These are phyloP conservation scores for Plestiodon gilberti DNA, from an alignment of 2,113 vertebrate species.

Conservation along the genomic window DNA sequence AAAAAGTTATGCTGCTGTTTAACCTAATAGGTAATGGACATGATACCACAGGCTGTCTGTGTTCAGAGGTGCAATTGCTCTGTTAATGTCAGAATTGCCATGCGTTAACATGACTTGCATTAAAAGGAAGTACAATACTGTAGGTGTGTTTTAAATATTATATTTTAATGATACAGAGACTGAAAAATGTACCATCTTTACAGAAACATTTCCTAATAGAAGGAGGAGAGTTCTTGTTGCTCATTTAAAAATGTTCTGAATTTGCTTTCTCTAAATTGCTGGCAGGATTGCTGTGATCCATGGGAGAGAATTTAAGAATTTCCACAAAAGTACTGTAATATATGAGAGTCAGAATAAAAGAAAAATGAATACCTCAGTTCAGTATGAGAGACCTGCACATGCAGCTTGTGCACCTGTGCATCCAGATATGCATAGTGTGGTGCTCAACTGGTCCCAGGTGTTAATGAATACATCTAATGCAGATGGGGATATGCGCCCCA, in stretches of 20 bases:
- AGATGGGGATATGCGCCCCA: background rate
- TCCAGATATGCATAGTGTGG: background rate
- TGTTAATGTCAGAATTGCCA: background rate
- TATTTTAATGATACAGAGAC: conserved; percentile 43
- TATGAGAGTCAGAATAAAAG: conserved; percentile 8
- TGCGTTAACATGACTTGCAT: background rate
- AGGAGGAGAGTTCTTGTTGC: conserved; percentile 41
- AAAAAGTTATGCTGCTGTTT: background rate
- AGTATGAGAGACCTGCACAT: background rate
- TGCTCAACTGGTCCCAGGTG: background rate
- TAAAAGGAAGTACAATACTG: background rate
- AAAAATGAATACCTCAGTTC: background rate
- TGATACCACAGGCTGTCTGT: background rate
- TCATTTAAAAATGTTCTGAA: background rate
- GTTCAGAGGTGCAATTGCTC: background rate
- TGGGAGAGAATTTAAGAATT: background rate
- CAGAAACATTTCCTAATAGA: conserved; percentile 51
- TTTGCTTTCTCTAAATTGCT: background rate
- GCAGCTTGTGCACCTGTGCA: background rate
- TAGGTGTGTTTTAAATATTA: background rate
- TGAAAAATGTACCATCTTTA: conserved; percentile 18
- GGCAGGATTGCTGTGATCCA: background rate
- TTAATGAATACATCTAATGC: background rate
- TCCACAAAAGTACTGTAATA: background rate
- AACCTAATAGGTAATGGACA: background rate